phyloP scores from a whole-genome alignment of 2,888 invertebrate genomes.

The Cylindroiulus punctatus region DNA sequence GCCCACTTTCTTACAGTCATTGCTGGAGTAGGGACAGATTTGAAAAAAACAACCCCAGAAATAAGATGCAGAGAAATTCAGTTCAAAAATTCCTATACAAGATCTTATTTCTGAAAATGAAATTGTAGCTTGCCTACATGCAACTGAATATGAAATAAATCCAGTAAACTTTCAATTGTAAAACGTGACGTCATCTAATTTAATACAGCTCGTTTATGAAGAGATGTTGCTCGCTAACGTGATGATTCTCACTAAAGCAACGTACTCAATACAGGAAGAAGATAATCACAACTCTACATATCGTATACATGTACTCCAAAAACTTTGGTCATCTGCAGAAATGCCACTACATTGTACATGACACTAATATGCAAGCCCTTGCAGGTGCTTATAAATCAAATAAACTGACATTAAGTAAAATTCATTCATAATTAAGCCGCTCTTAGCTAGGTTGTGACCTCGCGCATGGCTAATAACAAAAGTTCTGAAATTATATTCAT shows the following conservation, averaged over 20 bases:
- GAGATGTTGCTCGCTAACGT: background rate
- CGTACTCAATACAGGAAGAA: background rate
- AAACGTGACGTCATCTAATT: background rate
- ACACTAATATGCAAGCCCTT: background rate
- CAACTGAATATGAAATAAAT: background rate
- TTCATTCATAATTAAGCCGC: background rate
- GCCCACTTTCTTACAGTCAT: too few species aligned
- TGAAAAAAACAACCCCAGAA: too few species aligned
- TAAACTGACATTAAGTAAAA: background rate
- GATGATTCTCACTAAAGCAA: background rate
- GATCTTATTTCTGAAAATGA: too few species aligned
- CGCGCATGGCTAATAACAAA: background rate
- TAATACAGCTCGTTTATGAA: background rate
- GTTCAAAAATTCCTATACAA: too few species aligned
- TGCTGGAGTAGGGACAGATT: too few species aligned
- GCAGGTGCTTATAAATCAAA: slow-evolving; percentile 1
- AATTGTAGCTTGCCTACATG: too few species aligned
- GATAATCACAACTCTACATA: background rate
- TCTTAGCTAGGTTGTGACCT: background rate
- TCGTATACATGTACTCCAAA: background rate
- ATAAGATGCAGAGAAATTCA: too few species aligned
- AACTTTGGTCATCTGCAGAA: slow-evolving; percentile 1
- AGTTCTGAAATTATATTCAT: background rate
- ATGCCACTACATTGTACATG: background rate
- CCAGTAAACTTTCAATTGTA: background rate